Percentiles rank a stretch among this genome's conserved stretches.
phyloP scores from a whole-genome alignment of 2,888 invertebrate genomes.

The Gandaritis pyraliata region DNA sequence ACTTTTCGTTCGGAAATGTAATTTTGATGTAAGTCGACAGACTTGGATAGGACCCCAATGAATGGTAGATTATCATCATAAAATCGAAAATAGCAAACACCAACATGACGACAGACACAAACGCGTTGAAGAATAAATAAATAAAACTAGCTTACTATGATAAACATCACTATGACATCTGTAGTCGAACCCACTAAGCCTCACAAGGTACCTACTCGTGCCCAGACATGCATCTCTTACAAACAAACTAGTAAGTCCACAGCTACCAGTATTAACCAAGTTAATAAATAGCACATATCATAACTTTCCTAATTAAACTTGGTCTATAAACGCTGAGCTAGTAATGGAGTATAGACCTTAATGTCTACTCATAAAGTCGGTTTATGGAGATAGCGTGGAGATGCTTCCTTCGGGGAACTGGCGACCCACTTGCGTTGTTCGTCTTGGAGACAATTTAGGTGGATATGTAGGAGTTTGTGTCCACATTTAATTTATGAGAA shows the following conservation, averaged over 20 bases:
- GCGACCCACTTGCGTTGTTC: conserved; percentile 49
- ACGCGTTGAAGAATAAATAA: no score
- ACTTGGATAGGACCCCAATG: no score
- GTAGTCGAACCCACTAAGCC: no score
- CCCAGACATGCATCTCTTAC: conserved; percentile 20
- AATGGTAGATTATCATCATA: no score
- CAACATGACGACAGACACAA: no score
- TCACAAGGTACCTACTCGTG: no score
- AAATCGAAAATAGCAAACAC: no score
- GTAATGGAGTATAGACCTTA: conserved; percentile 41
- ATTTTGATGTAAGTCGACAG: no score
- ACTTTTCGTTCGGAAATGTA: no score
- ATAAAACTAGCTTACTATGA: no score
- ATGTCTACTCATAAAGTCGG: conserved; percentile 29
- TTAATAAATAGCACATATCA: conserved; percentile 43
- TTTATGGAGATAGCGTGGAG: conserved; percentile 35
- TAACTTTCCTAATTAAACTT: conserved; percentile 52
- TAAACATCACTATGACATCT: no score
- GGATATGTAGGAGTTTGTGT: conserved; percentile 19
- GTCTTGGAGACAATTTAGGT: conserved; percentile 38
- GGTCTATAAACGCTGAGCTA: conserved; percentile 37
- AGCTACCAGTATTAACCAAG: conserved; percentile 34
- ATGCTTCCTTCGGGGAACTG: conserved; percentile 45
- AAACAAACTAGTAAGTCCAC: conserved; percentile 37
- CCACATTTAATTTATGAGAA: conserved; percentile 20